These are phyloP conservation scores for Oscheius sp. DNA, from an alignment of 2,888 invertebrate genomes.

Conservation along the genomic window DNA sequence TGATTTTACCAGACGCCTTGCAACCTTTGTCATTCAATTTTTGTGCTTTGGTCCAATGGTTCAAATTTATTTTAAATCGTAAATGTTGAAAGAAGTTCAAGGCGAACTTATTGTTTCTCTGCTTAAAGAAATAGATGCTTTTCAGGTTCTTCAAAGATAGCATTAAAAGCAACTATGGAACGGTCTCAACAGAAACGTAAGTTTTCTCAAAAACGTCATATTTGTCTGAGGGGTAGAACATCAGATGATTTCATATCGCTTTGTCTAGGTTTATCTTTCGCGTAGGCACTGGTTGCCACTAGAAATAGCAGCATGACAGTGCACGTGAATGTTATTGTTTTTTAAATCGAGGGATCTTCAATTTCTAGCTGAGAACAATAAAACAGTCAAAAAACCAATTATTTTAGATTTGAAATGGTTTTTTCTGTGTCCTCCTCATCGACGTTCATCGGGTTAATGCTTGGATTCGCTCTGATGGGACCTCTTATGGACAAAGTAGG, in stretches of 20 bases:
- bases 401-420: slow-evolving; percentile 56
- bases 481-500: slow-evolving; percentile 60
- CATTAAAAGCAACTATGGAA: slow-evolving; percentile 43
- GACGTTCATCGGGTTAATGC: slow-evolving; percentile 58
- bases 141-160: slow-evolving; percentile 52
- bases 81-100: too few relatives aligned
- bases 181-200: slow-evolving; percentile 24
- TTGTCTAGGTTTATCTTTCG: neutral
- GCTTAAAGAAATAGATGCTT: slow-evolving; percentile 13
- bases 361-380: neutral
- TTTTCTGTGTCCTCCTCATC: slow-evolving; percentile 57
- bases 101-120: neutral
- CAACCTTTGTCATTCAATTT: too few relatives aligned
- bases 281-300: neutral
- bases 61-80: too few relatives aligned
- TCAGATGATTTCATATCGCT: slow-evolving; percentile 18
- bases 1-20: too few relatives aligned
- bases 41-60: too few relatives aligned
- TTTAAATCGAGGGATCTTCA: neutral
- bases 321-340: slow-evolving; percentile 9
- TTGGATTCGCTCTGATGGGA: slow-evolving; percentile 57
- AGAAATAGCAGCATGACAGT: neutral
- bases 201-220: neutral
- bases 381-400: neutral
- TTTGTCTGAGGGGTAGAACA: slow-evolving; percentile 4